Base-by-base conservation (phyloP, 2,113 vertebrate species). In the Rhinopomastus cyanomelas region DNA sequence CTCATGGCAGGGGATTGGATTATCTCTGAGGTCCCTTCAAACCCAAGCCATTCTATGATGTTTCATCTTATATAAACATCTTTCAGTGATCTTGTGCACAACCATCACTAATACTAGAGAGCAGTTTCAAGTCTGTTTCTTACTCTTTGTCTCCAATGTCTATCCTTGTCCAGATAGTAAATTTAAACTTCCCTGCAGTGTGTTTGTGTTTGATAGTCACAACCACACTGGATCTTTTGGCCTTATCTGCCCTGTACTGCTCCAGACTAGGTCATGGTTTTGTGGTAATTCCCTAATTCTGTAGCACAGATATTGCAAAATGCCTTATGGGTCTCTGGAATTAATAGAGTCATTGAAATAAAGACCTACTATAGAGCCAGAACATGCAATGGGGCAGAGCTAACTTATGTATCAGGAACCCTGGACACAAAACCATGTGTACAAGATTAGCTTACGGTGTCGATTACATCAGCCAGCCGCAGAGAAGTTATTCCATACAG, bases 351-450 rank as follows among this genome's bases (percentile, higher is more conserved):
- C n/a, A 56, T 56, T 80, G 61, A 57, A 84, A 69, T 12, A 52
- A 1, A 65, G 64, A 49, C 36, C 67, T 66, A 25, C 37, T 77
- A 12, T 69, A 44, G 46, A 77, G 36, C 18, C 34, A 55, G 25
- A 23, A 9, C 48, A 46, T 7, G 36, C 48, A 57, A 61, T 23
- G 34, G 61, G 17, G 53, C 12, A 61, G 32, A 19, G n/a, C 56
- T 92, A 69, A 95, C 91, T 94, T 85, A 95, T 74, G 56, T 61
- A 87, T 69, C 42, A 8, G 39, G 69, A 61, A 18, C 16, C 48
- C 61, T 18, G n/a, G 57, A 30, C 65, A 59, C 74, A 87, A 77
- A 89, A 37, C 0, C 1, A 62, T 26, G 46, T 20, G 8, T 23
- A 14, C 32, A 30, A 73, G 78, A 69, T 85, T 59, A 75, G n/a